Percentiles rank a stretch among this genome's conserved stretches.
These are phyloP conservation scores for Meiosimyza decipiens DNA, from an alignment of 2,888 invertebrate species.

Conservation along the genomic window DNA sequence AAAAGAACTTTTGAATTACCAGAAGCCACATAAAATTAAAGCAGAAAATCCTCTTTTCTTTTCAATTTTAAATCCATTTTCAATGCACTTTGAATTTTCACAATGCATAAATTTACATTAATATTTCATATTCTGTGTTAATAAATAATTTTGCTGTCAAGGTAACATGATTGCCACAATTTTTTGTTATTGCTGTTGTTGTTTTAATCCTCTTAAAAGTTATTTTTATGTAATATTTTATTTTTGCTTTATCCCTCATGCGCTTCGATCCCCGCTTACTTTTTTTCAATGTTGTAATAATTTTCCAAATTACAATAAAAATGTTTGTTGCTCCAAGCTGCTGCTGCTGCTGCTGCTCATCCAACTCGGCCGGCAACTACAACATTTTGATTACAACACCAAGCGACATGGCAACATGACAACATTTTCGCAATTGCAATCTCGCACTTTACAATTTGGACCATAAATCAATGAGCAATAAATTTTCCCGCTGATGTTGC, in stretches of 20 bases:
- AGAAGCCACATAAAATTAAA: too few species aligned
- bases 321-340: not conserved
- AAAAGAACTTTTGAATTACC: too few species aligned
- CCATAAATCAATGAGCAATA: conserved; percentile 54
- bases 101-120: too few species aligned
- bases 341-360: not conserved
- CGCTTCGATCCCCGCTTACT: not conserved
- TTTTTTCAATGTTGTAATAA: not conserved
- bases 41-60: too few species aligned
- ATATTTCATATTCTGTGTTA: conserved; percentile 2
- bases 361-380: conserved; percentile 17
- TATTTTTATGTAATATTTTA: too few species aligned
- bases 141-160: conserved; percentile 49
- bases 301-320: conserved; percentile 15
- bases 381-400: conserved; percentile 34
- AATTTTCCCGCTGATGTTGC: conserved; percentile 40
- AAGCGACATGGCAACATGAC: conserved; percentile 40
- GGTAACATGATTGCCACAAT: conserved; percentile 45
- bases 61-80: too few species aligned
- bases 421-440: conserved; percentile 49
- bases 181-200: conserved; percentile 15
- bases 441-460: conserved; percentile 54
- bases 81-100: too few species aligned
- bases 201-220: conserved; percentile 1
- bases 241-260: not conserved